Percentiles rank a stretch among this genome's conserved stretches.
phyloP scores from a whole-genome alignment of 2,113 vertebrate genomes.

The Podocnemis expansa region DNA sequence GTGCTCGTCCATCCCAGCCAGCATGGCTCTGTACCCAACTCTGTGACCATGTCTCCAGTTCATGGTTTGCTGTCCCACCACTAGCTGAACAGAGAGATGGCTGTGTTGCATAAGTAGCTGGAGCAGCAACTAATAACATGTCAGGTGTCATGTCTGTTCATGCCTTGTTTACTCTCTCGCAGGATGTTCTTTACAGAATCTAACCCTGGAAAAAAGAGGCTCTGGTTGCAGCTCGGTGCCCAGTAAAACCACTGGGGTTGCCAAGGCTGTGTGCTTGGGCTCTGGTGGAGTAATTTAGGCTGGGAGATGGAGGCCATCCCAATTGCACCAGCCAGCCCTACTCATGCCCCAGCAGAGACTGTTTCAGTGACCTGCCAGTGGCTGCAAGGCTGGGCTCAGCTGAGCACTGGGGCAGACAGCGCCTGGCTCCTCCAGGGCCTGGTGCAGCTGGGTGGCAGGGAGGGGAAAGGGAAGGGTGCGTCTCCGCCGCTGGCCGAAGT shows the following conservation, averaged over 20 bases:
- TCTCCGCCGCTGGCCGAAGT: rapidly evolving
- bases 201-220: slow-evolving; percentile 44
- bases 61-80: slow-evolving; percentile 58
- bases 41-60: not conserved
- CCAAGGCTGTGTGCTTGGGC: not conserved
- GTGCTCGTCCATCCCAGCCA: not conserved
- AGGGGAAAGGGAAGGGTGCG: rapidly evolving
- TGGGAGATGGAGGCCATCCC: not conserved
- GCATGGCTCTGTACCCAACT: slow-evolving; percentile 14
- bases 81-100: slow-evolving; percentile 53
- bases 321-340: not conserved
- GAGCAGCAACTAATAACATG: slow-evolving; percentile 50
- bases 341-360: not conserved
- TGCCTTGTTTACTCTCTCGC: not conserved
- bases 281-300: no score
- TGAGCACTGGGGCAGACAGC: not conserved
- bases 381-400: no score
- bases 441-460: not conserved
- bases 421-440: no score
- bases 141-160: slow-evolving; percentile 60
- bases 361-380: no score
- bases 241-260: slow-evolving; percentile 34
- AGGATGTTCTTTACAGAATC: slow-evolving; percentile 32
- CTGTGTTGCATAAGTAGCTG: slow-evolving; percentile 66
- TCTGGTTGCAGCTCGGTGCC: slow-evolving; percentile 44